Evolutionary conservation across 2,888 invertebrate genomes (phyloP), one percentile per base, ranked within the genome.

Genomic region (Argyresthia albistria): DNA sequence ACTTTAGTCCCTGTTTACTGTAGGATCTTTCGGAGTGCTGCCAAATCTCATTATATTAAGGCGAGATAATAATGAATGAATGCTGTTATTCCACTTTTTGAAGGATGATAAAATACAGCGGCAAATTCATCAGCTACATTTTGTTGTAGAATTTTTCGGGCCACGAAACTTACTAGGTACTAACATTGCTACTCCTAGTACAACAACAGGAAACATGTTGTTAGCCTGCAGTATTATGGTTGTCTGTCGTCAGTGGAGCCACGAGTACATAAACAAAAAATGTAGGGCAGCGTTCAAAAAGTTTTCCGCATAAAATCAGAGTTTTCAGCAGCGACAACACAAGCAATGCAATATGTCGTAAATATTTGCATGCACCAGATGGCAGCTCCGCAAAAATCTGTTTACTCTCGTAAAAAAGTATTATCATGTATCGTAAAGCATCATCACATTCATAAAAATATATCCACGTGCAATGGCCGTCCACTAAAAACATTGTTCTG

Each of bases 1-100:
- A n/a, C n/a, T n/a, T 25, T 25, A 25, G 3, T 25, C 25, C 3
- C 6, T 4, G 25, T 25, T 4, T 6, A 25, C 25, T 25, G 25
- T 25, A 25, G 25, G 25, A 25, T 25, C 2, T 25, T 25, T 39
- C 66, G 78, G 77, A 77, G 69, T 69, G 61, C 67, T 73, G 83
- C 84, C 82, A 84, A 81, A 76, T 77, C 73, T 70, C 76, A 75
- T 83, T 80, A 80, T 80, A 80, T 80, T 77, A 80, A 71, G 69
- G 67, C 70, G 71, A 69, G 69, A 76, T 77, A 70, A 79, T 83
- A 80, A 82, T 80, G 73, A 82, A 76, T 67, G 67, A 66, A 59
- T 58, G 66, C 61, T 68, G 35, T 3, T 46, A 11, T 46, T 9
- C 6, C 11, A 11, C 9, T 46, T 46, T 46, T 46, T 46, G 35